phyloP scores from a whole-genome alignment of 2,113 vertebrate genomes.

The Platysteira castanea region DNA sequence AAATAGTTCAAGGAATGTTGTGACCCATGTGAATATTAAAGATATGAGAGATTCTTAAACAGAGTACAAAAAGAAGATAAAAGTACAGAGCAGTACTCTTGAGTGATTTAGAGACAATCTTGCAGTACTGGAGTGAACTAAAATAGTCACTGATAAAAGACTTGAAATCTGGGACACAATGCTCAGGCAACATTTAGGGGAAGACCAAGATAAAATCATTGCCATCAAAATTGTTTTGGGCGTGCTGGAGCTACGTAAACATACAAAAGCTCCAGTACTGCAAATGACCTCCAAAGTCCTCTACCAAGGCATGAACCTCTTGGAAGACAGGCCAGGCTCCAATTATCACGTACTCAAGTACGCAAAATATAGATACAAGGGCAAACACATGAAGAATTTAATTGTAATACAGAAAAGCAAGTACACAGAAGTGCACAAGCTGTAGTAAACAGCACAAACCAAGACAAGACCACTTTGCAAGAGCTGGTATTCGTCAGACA shows the following conservation, averaged over 20 bases:
- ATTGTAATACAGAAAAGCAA: background rate
- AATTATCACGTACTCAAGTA: background rate
- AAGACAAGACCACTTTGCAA: background rate
- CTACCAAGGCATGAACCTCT: background rate
- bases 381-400: background rate
- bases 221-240: background rate
- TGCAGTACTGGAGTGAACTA: background rate
- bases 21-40: conserved; percentile 57
- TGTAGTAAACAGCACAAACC: background rate
- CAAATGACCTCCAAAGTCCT: background rate
- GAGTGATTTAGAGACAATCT: conserved; percentile 22
- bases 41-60: conserved; percentile 43
- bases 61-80: conserved; percentile 55
- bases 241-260: background rate
- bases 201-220: background rate
- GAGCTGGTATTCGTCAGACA: background rate
- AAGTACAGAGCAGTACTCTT: conserved; percentile 2
- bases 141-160: conserved; percentile 26
- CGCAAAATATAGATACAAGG: background rate
- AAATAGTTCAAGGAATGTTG: conserved; percentile 61
- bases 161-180: background rate
- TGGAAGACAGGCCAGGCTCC: background rate
- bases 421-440: background rate
- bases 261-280: background rate
- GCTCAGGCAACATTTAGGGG: background rate